Evolutionary conservation across 2,797 vertebrate genomes (phyloP), one percentile per base, ranked within the genome.

Genomic region (Notoglanidium macrostoma): DNA sequence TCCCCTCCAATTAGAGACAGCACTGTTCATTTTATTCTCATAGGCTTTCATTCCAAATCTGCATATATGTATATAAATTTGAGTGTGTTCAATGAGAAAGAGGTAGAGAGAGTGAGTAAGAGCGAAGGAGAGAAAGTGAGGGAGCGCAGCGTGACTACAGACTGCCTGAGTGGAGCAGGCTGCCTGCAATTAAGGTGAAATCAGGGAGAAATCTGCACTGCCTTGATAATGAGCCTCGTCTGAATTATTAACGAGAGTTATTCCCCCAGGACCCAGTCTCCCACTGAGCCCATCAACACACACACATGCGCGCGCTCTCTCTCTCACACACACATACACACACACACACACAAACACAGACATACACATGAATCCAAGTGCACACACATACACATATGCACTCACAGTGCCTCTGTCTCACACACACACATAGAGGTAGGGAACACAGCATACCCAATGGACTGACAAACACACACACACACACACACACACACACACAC

Each of bases 241-340:
- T 96, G 96, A 96, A 96, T 96, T 96, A 96, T 96, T 96, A 96
- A 96, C 94, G 94, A 95, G 95, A 95, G 95, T 94, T 94, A 94
- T 95, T 96, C 96, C 96, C 95, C 93, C 92, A 88, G 94, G 95
- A 96, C 93, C 93, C 89, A 84, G 90, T 92, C 94, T 94, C 95
- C 94, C 94, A 94, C 95, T 93, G 95, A 95, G 95, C 94, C 94
- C 94, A 95, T 95, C 94, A 95, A 93, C 79, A 84, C 87, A 72
- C 87, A 87, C 88, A 84, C 90, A 89, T 63, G 84, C 51, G 68
- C 82, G 63, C 82, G 80, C 91, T 85, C 86, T 35, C 90, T 91
- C 89, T 86, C 90, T n/a, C 6, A 88, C 87, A 88, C 83, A 55
- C 85, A 90, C 80, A 86, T 88, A 91, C 61, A 80, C 32, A 29